Percentiles rank a stretch among this genome's conserved stretches.
Evolutionary conservation across 2,113 vertebrate species (phyloP).

Genomic region (Noturus placidus): DNA sequence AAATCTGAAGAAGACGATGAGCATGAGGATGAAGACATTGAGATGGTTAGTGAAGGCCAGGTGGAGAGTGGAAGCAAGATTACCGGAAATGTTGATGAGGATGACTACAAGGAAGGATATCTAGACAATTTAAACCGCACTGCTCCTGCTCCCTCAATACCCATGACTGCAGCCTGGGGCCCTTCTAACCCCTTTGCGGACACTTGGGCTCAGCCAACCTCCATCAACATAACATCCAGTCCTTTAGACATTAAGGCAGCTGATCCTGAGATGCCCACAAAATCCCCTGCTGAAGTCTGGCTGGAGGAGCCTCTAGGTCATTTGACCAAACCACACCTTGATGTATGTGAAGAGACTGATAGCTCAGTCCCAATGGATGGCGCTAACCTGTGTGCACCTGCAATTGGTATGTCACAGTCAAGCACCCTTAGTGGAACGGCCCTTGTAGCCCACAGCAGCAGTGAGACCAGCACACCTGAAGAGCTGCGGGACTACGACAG

Average conservation of each 20-base stretch:
- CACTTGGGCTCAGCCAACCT: constrained; percentile 70
- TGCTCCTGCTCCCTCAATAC: constrained; percentile 44
- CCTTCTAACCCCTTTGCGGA: constrained; percentile 69
- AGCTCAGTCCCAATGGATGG: constrained; percentile 43
- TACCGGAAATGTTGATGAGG: constrained; percentile 66
- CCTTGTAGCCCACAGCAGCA: constrained; percentile 79
- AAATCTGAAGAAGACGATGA: constrained; percentile 54
- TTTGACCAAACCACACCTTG: constrained; percentile 25
- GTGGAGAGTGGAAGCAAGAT: constrained; percentile 62
- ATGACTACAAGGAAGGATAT: constrained; percentile 64
- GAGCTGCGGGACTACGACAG: constrained; percentile 86
- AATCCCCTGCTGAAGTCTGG: constrained; percentile 65
- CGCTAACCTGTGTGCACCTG: constrained; percentile 44
- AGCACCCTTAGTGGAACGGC: constrained; percentile 78
- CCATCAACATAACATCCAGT: constrained; percentile 59
- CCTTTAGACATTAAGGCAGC: constrained; percentile 56
- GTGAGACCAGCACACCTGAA: constrained; percentile 86
- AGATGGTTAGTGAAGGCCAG: constrained; percentile 74
- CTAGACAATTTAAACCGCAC: constrained; percentile 67
- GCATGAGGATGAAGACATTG: constrained; percentile 73
- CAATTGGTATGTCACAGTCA: constrained; percentile 72
- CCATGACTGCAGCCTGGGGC: constrained; percentile 62
- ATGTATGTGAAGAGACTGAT: constrained; percentile 42
- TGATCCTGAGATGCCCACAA: constrained; percentile 64
- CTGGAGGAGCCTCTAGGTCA: constrained; percentile 54